A percentile compares a stretch with the other conserved stretches of the same genome.
Evolutionary conservation across 2,797 vertebrate genomes (phyloP).

Genomic region (Valencia hispanica): DNA sequence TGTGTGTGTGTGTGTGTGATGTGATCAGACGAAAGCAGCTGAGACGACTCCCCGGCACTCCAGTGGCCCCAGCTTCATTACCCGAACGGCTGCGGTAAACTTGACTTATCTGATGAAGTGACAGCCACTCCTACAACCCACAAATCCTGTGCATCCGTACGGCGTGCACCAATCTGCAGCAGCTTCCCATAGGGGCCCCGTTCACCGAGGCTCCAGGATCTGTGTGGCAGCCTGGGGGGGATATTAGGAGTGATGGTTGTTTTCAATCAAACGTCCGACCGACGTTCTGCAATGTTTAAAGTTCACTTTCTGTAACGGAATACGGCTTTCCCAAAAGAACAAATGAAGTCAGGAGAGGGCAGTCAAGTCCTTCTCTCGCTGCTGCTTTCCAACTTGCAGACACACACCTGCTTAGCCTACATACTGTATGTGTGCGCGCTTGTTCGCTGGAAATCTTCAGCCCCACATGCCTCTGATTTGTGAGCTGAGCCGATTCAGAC

Average conservation of each 20-base stretch:
- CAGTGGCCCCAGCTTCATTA: conserved; percentile 79
- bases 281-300: conserved; percentile 45
- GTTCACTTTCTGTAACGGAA: conserved; percentile 56
- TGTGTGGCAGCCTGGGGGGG: conserved; percentile 43
- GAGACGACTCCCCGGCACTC: conserved; percentile 49
- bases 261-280: conserved; percentile 49
- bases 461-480: conserved; percentile 72
- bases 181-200: conserved; percentile 27
- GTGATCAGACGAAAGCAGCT: conserved; percentile 68
- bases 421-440: conserved; percentile 19
- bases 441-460: conserved; percentile 56
- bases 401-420: conserved; percentile 34
- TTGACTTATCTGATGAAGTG: conserved; percentile 74
- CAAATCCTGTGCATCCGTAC: conserved; percentile 29
- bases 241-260: conserved; percentile 31
- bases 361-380: conserved; percentile 53
- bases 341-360: conserved; percentile 64
- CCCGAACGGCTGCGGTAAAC: conserved; percentile 49
- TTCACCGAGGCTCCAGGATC: conserved; percentile 15
- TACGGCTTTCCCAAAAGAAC: conserved; percentile 41
- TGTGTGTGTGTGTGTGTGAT: conserved; percentile 39
- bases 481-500: conserved; percentile 62
- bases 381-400: conserved; percentile 37
- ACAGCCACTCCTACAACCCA: conserved; percentile 65
- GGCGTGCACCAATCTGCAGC: conserved; percentile 41